Conservation (phyloP, 2,888 invertebrate genomes). For the Galeruca laticollis region DNA sequence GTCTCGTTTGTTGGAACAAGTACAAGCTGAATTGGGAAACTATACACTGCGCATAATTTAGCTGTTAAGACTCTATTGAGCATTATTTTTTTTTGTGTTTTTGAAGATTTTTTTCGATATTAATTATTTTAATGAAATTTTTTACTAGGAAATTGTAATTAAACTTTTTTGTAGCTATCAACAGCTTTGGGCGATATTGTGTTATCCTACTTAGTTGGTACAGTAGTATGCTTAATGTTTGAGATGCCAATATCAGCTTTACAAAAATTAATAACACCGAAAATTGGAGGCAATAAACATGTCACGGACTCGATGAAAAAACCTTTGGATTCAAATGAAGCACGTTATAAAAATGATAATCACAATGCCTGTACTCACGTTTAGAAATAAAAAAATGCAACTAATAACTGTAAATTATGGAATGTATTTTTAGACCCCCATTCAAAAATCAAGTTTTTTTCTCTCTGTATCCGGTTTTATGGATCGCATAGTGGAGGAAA, state of each 20-base stretch:
- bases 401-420: too few species aligned
- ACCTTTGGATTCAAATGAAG: conserved; percentile 35
- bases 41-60: too few species aligned
- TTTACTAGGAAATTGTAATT: not conserved
- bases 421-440: too few species aligned
- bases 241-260: conserved; percentile 60
- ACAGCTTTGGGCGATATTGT: conserved; percentile 50
- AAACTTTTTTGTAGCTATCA: conserved; percentile 46
- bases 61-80: too few species aligned
- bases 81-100: too few species aligned
- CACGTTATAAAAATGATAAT: not conserved
- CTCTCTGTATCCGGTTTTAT: too few species aligned
- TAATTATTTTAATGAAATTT: not conserved
- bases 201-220: conserved; percentile 53
- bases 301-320: conserved; percentile 36
- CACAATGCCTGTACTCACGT: conserved; percentile 29
- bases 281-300: not conserved
- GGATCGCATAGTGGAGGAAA: too few species aligned
- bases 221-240: conserved; percentile 55
- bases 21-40: too few species aligned
- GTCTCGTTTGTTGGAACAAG: too few species aligned
- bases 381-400: conserved; percentile 4
- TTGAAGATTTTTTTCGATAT: not conserved
- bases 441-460: too few species aligned
- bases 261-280: conserved; percentile 52